Percentiles rank a stretch among this genome's conserved stretches.
Evolutionary conservation across 2,113 vertebrate species (phyloP).

Genomic region (Lepus timidus): DNA sequence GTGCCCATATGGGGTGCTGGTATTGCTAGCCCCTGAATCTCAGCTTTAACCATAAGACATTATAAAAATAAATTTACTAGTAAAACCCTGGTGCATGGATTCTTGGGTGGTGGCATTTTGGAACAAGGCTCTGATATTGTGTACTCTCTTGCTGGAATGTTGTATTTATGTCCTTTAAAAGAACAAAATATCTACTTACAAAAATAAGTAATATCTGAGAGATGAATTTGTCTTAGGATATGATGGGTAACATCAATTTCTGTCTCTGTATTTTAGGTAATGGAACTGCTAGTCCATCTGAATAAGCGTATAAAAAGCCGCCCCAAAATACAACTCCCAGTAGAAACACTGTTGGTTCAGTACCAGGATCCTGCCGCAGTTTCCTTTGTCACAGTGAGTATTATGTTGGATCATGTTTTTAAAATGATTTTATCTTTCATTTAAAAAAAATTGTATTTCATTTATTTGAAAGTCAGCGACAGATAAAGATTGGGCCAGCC

Average conservation of each 20-base stretch:
- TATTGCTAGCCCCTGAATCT: too few relatives aligned
- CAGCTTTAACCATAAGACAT: background rate
- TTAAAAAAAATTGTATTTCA: too few relatives aligned
- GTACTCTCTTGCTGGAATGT: background rate
- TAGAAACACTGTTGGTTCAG: slow-evolving; percentile 97
- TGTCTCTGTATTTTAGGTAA: slow-evolving; percentile 90
- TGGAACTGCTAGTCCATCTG: slow-evolving; percentile 98
- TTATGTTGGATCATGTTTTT: background rate
- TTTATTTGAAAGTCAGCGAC: too few relatives aligned
- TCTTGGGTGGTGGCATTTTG: slow-evolving; percentile 18
- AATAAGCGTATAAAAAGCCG: slow-evolving; percentile 99
- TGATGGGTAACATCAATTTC: slow-evolving; percentile 16
- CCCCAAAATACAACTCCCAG: slow-evolving; percentile 97
- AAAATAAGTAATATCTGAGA: slow-evolving; percentile 38
- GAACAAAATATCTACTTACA: slow-evolving; percentile 16
- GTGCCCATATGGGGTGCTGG: too few relatives aligned
- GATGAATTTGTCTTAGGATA: slow-evolving; percentile 56
- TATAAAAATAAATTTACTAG: background rate
- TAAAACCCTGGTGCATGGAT: background rate
- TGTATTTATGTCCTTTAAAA: slow-evolving; percentile 30
- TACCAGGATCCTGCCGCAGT: slow-evolving; percentile 98
- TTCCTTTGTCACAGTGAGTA: slow-evolving; percentile 97
- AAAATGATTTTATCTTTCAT: too few relatives aligned
- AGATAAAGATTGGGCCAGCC: too few relatives aligned
- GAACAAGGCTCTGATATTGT: background rate